Base-by-base conservation (phyloP, 2,888 invertebrate genomes). In the Limnephilus lunatus region DNA sequence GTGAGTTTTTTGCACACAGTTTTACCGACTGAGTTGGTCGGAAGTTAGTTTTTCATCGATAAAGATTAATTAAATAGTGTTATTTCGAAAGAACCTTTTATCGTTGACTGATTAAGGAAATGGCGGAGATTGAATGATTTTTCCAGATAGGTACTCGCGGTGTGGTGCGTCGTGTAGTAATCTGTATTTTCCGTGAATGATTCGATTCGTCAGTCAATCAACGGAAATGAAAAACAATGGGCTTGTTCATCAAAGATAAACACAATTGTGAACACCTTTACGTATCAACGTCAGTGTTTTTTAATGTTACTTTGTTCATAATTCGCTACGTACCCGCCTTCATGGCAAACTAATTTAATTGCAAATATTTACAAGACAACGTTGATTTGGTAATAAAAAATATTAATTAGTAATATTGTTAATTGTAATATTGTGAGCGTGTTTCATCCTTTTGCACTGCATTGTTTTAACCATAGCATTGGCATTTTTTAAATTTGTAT, bases 51-150 rank as follows among this genome's bases (percentile, higher is more conserved):
- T 68, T 68, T 68, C 53, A 5, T 19, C 25, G 53, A 68, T 25
- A 3, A 25, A 68, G 53, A 68, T 68, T 68, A 68, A 68, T 68
- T 68, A 68, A 5, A 68, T 68, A 68, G 53, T 68, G 25, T 68
- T 68, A 68, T 68, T 68, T 68, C 53, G 53, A 15, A 19, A 68
- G 19, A 68, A 68, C 53, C 19, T 68, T n/a, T 39, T 85, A n/a
- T 85, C 85, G 85, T 85, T 85, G 85, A 85, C 85, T 85, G 85
- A 85, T 85, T 39, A 85, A 85, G 85, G 39, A 85, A 85, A 85
- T 85, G 39, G 14, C 19, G 19, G 25, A 39, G n/a, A 39, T 85
- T 44, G n/a, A 25, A 39, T 44, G 32, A 39, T 85, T 85, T 68
- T 68, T 0, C 25, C 25, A 25, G 53, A 48, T 48, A 48, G 48